phyloP scores from a whole-genome alignment of 1,140 invertebrate species.

The Conus ventricosus region DNA sequence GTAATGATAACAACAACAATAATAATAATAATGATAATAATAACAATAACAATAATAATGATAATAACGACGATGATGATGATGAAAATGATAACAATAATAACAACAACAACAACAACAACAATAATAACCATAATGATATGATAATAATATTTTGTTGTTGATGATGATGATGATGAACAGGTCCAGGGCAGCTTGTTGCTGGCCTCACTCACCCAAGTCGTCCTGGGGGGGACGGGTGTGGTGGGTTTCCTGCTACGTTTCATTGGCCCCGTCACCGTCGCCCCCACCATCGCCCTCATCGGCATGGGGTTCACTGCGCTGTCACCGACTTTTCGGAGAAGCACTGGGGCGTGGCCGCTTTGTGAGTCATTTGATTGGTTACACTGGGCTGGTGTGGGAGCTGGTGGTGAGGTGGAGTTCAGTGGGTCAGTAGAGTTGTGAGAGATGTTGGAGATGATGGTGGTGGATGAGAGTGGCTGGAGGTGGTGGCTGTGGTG shows the following conservation, averaged over 20 bases:
- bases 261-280: conserved; percentile 87
- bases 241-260: conserved; percentile 83
- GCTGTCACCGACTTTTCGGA: conserved; percentile 83
- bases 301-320: conserved; percentile 87
- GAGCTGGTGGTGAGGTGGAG: too few relatives aligned
- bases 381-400: background rate
- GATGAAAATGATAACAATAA: background rate
- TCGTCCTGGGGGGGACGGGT: conserved; percentile 76
- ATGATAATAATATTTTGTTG: too few relatives aligned
- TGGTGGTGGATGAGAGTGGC: too few relatives aligned
- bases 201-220: conserved; percentile 64
- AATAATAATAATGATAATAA: too few relatives aligned
- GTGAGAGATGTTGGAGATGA: background rate
- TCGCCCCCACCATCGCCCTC: conserved; percentile 86
- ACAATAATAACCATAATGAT: background rate
- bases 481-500: too few relatives aligned
- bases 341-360: conserved; percentile 87
- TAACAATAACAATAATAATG: too few relatives aligned
- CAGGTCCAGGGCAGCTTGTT: conserved; percentile 69
- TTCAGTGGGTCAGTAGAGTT: too few relatives aligned
- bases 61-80: background rate
- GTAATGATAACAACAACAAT: too few relatives aligned
- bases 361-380: conserved; percentile 78
- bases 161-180: background rate
- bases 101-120: background rate